Evolutionary conservation across 2,888 invertebrate genomes (phyloP).

Genomic region (Tromatobia lineatoria): DNA sequence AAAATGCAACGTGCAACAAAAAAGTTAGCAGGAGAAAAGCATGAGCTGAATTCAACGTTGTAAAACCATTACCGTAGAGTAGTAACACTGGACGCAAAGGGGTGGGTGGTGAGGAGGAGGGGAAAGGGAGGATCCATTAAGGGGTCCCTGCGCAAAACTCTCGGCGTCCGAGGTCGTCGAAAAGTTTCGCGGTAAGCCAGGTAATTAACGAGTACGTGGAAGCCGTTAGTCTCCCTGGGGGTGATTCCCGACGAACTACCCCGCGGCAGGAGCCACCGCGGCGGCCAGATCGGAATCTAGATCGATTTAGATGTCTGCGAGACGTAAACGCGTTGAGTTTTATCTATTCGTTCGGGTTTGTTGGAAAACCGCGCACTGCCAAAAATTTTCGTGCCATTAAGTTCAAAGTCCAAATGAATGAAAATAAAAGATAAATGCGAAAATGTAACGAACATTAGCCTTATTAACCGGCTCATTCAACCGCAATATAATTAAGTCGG

Average conservation of each 20-base stretch:
- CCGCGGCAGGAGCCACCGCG: constrained; percentile 40
- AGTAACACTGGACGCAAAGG: constrained; percentile 6
- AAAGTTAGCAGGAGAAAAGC: constrained; percentile 39
- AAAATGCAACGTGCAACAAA: neutral
- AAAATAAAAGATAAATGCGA: constrained; percentile 29
- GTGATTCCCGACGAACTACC: constrained; percentile 74
- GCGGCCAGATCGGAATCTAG: constrained; percentile 75
- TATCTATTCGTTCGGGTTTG: constrained; percentile 64
- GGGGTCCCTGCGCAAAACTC: constrained; percentile 69
- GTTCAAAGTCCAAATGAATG: constrained; percentile 30
- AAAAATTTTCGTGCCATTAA: constrained; percentile 60
- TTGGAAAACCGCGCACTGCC: constrained; percentile 53
- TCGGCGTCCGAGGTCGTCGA: constrained; percentile 75
- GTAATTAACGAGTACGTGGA: constrained; percentile 80
- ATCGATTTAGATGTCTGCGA: constrained; percentile 77
- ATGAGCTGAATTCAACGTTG: constrained; percentile 64
- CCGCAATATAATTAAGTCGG: neutral
- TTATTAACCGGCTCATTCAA: constrained; percentile 46
- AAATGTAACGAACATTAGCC: constrained; percentile 44
- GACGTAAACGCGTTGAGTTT: constrained; percentile 66
- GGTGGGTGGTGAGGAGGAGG: neutral
- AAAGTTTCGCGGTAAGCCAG: constrained; percentile 79
- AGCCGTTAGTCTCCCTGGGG: constrained; percentile 75
- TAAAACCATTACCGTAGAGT: constrained; percentile 75
- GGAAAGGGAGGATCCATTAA: constrained; percentile 73